Conservation (phyloP, 2,797 vertebrate species). For the Gallinago stenura region DNA sequence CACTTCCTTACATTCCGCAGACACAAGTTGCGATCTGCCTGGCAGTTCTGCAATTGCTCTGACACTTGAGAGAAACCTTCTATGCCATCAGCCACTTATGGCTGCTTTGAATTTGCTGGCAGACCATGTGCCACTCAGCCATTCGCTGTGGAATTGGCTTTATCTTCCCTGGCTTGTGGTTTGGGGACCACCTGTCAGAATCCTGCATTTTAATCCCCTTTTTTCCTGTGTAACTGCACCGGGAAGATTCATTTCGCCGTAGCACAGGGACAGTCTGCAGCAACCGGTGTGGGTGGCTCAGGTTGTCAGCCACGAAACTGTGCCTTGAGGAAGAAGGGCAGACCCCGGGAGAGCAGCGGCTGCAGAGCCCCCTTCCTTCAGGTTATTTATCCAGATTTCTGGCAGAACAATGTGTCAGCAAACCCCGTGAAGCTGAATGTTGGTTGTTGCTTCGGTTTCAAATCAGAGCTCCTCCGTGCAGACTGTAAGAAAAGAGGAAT, state of each 20-base stretch:
- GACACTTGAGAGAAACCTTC: background rate
- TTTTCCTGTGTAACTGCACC: background rate
- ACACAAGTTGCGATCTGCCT: background rate
- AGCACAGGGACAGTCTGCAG: background rate
- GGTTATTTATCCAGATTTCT: background rate
- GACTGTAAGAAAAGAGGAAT: background rate
- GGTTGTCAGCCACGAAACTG: background rate
- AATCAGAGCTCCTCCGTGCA: background rate
- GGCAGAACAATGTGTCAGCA: background rate
- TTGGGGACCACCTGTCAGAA: background rate
- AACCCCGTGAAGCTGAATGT: background rate
- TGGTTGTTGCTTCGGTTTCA: background rate
- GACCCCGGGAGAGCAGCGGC: background rate
- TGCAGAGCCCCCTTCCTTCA: background rate
- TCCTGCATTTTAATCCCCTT: background rate
- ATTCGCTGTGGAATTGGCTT: background rate
- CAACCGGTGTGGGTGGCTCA: background rate
- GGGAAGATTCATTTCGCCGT: background rate
- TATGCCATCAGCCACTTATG: background rate
- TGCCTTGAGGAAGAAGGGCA: background rate
- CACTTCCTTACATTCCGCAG: background rate
- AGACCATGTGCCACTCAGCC: background rate
- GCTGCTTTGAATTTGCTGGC: background rate
- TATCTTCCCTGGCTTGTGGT: background rate
- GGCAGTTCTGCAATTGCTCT: constrained; percentile 25